A percentile compares a stretch with the other conserved stretches of the same genome.
phyloP scores from a whole-genome alignment of 2,113 vertebrate genomes.

The Callorhinus ursinus region DNA sequence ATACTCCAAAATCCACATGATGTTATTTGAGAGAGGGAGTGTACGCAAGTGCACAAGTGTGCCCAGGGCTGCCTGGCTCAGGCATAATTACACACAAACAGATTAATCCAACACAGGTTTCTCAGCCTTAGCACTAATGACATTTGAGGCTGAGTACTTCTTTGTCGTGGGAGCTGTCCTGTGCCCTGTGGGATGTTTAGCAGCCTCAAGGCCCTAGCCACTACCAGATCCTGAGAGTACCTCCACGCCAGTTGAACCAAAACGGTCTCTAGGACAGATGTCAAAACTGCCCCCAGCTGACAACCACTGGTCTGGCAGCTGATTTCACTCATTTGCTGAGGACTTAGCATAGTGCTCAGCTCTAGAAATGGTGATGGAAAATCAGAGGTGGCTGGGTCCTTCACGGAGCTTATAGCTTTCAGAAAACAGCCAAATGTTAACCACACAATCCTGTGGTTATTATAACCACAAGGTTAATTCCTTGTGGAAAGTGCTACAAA shows the following conservation, averaged over 20 bases:
- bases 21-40: neutral
- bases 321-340: neutral
- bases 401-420: neutral
- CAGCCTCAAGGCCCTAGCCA: neutral
- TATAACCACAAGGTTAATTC: neutral
- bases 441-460: neutral
- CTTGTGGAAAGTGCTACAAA: neutral
- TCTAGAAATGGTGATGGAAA: neutral
- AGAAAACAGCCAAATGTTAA: neutral
- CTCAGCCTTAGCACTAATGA: neutral
- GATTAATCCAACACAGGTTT: neutral
- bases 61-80: too few species aligned
- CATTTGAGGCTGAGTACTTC: too few species aligned
- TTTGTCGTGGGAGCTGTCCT: neutral
- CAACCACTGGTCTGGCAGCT: neutral
- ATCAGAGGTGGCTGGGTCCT: neutral
- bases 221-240: neutral
- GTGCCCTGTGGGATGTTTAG: neutral
- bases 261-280: neutral
- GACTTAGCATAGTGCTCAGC: neutral
- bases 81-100: rapidly evolving
- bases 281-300: neutral
- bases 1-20: neutral
- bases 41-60: neutral
- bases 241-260: neutral